Evolutionary conservation across 2,113 vertebrate species (phyloP).

Genomic region (Onychostoma macrolepis): DNA sequence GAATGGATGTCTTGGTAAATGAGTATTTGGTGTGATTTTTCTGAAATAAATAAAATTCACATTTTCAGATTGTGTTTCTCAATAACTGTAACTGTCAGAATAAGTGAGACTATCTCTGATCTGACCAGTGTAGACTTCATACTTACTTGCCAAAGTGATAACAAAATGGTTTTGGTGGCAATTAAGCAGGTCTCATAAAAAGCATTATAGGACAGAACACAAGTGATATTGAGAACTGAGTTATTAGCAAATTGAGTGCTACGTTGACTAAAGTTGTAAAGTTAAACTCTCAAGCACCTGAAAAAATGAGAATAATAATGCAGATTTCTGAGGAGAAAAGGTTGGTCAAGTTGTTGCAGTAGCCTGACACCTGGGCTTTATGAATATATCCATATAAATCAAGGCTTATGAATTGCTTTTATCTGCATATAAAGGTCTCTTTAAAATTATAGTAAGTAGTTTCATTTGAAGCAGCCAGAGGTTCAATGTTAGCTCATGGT

Average conservation of each 20-base stretch:
- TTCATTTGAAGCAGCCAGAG: background rate
- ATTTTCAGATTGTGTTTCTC: background rate
- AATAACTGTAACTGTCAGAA: background rate
- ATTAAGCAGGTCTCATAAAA: background rate
- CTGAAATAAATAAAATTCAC: background rate
- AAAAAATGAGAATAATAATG: background rate
- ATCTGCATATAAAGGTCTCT: background rate
- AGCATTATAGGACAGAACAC: background rate
- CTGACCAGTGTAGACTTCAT: background rate
- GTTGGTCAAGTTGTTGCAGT: background rate
- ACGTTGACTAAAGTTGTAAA: background rate
- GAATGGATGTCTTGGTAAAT: slow-evolving; percentile 3
- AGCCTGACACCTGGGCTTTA: background rate
- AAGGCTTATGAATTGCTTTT: background rate
- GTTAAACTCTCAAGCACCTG: background rate
- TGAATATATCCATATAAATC: background rate
- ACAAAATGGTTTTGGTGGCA: background rate
- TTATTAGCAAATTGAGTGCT: background rate
- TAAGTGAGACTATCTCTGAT: background rate
- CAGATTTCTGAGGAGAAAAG: background rate
- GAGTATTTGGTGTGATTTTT: background rate
- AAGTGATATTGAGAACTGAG: background rate
- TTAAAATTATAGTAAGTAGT: background rate
- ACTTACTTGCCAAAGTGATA: background rate
- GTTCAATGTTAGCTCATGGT: background rate